A percentile compares a stretch with the other conserved stretches of the same genome.
Evolutionary conservation across 2,888 invertebrate genomes (phyloP).

Genomic region (Melinopterus prodromus): DNA sequence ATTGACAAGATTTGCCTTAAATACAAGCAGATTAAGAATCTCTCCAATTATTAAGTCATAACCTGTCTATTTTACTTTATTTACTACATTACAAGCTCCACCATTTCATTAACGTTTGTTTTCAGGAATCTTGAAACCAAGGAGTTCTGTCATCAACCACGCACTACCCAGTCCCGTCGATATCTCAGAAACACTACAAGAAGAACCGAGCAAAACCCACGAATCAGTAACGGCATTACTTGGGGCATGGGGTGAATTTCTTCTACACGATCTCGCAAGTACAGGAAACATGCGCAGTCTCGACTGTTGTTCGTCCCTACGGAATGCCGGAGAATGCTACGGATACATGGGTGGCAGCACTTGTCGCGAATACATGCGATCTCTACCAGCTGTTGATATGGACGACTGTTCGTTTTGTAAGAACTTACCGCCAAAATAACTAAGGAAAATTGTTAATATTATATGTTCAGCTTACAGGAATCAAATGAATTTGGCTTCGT

Average conservation of each 20-base stretch:
- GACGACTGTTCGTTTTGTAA: slow-evolving; percentile 72
- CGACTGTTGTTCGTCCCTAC: slow-evolving; percentile 56
- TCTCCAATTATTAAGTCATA: too few relatives aligned
- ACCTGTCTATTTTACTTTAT: too few relatives aligned
- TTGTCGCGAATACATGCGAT: slow-evolving; percentile 75
- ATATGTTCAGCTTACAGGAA: slow-evolving; percentile 70
- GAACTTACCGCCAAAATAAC: slow-evolving; percentile 29
- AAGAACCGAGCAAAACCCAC: slow-evolving; percentile 67
- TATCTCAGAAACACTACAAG: slow-evolving; percentile 67
- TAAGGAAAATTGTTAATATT: not conserved
- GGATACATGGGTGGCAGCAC: slow-evolving; percentile 59
- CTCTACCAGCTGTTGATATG: slow-evolving; percentile 71
- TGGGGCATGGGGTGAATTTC: slow-evolving; percentile 81
- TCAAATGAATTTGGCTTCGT: slow-evolving; percentile 86
- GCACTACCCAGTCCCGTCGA: slow-evolving; percentile 69
- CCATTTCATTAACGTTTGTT: slow-evolving; percentile 19
- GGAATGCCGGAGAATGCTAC: slow-evolving; percentile 67
- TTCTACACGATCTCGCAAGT: slow-evolving; percentile 76
- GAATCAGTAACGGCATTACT: slow-evolving; percentile 80
- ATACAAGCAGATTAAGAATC: too few relatives aligned
- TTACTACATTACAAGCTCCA: too few relatives aligned
- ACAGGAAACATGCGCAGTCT: slow-evolving; percentile 69
- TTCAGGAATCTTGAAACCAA: slow-evolving; percentile 62
- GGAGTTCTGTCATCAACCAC: slow-evolving; percentile 65
- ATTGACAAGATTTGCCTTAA: too few relatives aligned